Conservation (phyloP, 1,140 invertebrate species). For the Leptopilina boulardi region DNA sequence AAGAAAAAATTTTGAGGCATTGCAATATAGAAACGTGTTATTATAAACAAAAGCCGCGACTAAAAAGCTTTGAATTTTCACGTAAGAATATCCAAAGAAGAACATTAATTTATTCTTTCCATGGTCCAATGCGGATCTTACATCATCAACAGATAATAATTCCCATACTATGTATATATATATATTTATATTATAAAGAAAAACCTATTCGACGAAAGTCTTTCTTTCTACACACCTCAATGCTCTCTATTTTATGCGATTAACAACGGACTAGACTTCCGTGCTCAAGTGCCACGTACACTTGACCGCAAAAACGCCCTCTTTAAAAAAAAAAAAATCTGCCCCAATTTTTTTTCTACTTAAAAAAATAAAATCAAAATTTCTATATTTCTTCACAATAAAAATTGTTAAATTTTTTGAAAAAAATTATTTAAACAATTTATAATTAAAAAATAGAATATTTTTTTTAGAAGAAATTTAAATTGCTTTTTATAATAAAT, state of each 20-base stretch:
- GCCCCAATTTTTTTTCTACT: background rate
- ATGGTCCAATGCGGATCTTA: slow-evolving; percentile 8
- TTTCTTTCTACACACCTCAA: background rate
- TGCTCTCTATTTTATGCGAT: background rate
- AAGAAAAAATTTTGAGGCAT: background rate
- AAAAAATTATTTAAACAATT: too few species aligned
- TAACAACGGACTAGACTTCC: slow-evolving; percentile 1
- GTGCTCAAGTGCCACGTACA: background rate
- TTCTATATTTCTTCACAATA: too few species aligned
- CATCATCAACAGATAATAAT: background rate
- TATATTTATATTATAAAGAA: too few species aligned
- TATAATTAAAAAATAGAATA: too few species aligned
- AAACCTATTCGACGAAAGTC: background rate
- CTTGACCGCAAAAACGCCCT: background rate
- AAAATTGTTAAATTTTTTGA: too few species aligned
- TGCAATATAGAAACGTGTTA: background rate
- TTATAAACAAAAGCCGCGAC: background rate
- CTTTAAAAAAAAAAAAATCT: background rate
- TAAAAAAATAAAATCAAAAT: background rate
- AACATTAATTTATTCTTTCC: slow-evolving; percentile 14
- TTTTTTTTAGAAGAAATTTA: too few species aligned
- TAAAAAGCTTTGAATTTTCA: background rate
- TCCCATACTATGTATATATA: background rate
- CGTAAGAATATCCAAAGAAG: slow-evolving; percentile 17
- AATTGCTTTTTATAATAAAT: too few species aligned